A percentile compares a stretch with the other conserved stretches of the same genome.
Conservation (phyloP, 2,797 vertebrate genomes). For the Ctenochaetus hawaiiensis region DNA sequence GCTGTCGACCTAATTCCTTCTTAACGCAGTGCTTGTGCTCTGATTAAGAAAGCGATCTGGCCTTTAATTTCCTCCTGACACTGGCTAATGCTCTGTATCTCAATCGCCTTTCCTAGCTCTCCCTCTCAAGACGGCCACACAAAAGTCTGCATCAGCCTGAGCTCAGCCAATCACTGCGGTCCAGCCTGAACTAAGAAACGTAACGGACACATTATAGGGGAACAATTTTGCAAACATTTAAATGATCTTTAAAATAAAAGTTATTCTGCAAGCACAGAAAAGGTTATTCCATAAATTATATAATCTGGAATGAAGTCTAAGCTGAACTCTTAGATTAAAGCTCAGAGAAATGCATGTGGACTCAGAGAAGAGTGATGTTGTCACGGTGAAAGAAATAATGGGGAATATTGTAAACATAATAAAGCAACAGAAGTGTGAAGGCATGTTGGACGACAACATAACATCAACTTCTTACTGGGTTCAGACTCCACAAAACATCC, state of each 20-base stretch:
- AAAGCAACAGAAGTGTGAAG: not conserved
- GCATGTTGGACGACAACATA: not conserved
- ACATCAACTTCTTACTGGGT: not conserved
- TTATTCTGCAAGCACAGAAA: not conserved
- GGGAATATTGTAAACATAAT: not conserved
- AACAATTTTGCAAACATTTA: not conserved
- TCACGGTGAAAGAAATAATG: not conserved
- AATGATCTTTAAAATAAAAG: not conserved
- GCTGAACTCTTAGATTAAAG: not conserved
- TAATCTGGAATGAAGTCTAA: slow-evolving; percentile 6
- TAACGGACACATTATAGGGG: not conserved
- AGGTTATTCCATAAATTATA: not conserved
- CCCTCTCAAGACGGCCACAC: slow-evolving; percentile 42
- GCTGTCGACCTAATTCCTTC: slow-evolving; percentile 97
- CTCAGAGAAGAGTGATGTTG: not conserved
- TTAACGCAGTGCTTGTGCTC: slow-evolving; percentile 96
- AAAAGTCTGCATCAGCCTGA: slow-evolving; percentile 24
- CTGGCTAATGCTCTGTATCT: slow-evolving; percentile 94
- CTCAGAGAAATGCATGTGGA: not conserved
- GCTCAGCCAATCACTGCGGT: slow-evolving; percentile 38
- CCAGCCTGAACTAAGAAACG: slow-evolving; percentile 4
- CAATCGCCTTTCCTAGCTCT: slow-evolving; percentile 83
- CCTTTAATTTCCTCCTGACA: slow-evolving; percentile 97
- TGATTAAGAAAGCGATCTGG: slow-evolving; percentile 99
- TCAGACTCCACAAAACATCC: not conserved